A percentile compares a stretch with the other conserved stretches of the same genome.
phyloP scores from a whole-genome alignment of 1,140 invertebrate species.

The Ips typographus region DNA sequence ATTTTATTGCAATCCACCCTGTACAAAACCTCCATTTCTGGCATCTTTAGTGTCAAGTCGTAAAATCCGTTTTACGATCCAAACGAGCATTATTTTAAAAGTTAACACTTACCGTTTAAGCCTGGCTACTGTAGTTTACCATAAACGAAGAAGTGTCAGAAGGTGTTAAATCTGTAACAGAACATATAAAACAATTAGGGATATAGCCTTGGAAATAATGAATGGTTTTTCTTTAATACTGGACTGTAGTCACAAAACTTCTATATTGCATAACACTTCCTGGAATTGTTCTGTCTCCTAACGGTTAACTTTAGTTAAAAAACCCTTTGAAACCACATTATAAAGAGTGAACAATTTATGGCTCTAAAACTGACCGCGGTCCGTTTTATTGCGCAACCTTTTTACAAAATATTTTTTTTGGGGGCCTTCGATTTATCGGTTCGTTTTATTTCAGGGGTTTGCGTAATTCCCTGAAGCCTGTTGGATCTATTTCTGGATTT shows the following conservation, averaged over 20 bases:
- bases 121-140: constrained; percentile 4
- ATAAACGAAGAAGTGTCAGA: not conserved
- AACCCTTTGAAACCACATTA: not conserved
- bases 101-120: constrained; percentile 10
- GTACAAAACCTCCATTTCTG: too few species aligned
- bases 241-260: not conserved
- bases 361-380: not conserved
- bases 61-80: constrained; percentile 28
- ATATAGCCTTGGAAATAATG: too few species aligned
- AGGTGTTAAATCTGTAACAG: constrained; percentile 26
- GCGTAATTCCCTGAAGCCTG: constrained; percentile 4
- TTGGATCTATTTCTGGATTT: constrained; percentile 2
- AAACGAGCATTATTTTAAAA: constrained; percentile 29
- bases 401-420: constrained; percentile 1
- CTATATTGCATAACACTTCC: not conserved
- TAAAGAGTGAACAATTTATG: constrained; percentile 1
- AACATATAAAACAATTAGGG: constrained; percentile 15
- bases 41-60: constrained; percentile 15
- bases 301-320: not conserved
- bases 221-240: too few species aligned
- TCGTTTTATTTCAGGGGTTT: constrained; percentile 9
- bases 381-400: constrained; percentile 8
- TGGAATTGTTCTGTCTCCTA: not conserved
- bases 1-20: too few species aligned
- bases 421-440: constrained; percentile 10